Base-by-base conservation (phyloP, 2,888 invertebrate genomes). In the Exocentrus adspersus region DNA sequence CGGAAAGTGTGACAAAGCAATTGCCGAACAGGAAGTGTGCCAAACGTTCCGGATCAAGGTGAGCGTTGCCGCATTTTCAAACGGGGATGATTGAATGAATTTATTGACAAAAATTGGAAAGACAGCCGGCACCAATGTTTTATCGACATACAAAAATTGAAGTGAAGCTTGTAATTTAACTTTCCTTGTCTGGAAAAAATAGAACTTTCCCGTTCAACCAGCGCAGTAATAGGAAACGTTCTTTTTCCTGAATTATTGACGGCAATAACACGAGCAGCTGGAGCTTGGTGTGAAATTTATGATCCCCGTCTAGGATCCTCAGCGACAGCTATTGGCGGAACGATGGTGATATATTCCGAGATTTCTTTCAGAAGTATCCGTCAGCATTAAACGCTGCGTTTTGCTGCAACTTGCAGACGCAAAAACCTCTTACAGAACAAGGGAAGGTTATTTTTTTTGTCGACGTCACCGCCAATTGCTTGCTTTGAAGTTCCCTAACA, bases 241-340 rank as follows among this genome's bases (percentile, higher is more conserved):
- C 37, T 37, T 37, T 24, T 37, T n/a, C n/a, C 37, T 37, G 37
- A 37, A n/a, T 37, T 37, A 37, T 37, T 37, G 37, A 12, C 37
- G 12, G 37, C 37, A 37, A 37, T 37, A 37, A 37, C 12, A 37
- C 12, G 37, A 37, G n/a, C 37, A 37, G 37, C 37, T 37, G 37
- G 37, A 37, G 37, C 12, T 37, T 37, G 2, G 12, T 9, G 37
- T n/a, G 6, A 37, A 37, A 37, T 37, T 37, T 37, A 37, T 37
- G 12, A 2, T 12, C 12, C 37, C 12, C n/a, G 37, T n/a, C 37
- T n/a, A 37, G 37, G 12, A 37, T 37, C 37, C 37, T 37, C 12
- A 37, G 37, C 37, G 37, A 37, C 37, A 37, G 37, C 37, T n/a
- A 37, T 37, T 37, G 37, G 37, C 12, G 37, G 2, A n/a, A 12